Percentiles rank a stretch among this genome's conserved stretches.
Evolutionary conservation across 2,888 invertebrate species (phyloP).

Genomic region (Scaptomyza flava): DNA sequence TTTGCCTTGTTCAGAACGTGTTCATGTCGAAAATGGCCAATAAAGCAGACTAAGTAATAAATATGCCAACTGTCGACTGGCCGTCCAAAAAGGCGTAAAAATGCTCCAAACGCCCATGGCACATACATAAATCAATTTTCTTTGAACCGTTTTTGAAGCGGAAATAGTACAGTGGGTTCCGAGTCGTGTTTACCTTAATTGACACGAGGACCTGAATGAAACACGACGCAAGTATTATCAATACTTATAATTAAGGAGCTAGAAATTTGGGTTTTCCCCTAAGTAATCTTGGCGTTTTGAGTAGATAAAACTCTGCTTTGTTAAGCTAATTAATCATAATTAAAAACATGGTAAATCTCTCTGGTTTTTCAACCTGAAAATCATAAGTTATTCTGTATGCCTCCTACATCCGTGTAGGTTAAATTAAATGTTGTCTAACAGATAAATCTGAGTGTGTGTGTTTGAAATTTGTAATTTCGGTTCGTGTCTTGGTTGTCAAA

Average conservation of each 20-base stretch:
- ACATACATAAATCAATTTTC: constrained; percentile 61
- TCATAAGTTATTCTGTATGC: neutral
- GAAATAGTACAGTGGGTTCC: neutral
- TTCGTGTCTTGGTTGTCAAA: constrained; percentile 1
- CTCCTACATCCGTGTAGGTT: too few relatives aligned
- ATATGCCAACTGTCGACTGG: constrained; percentile 63
- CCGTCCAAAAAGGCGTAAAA: constrained; percentile 65
- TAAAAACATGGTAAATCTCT: too few relatives aligned
- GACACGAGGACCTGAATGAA: constrained; percentile 1
- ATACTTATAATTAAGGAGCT: neutral
- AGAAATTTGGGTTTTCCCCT: neutral
- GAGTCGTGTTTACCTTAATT: constrained; percentile 12
- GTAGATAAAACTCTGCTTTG: too few relatives aligned
- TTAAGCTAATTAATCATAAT: neutral
- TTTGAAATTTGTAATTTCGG: neutral
- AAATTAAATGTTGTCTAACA: too few relatives aligned
- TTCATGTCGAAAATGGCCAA: constrained; percentile 56
- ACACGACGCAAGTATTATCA: neutral
- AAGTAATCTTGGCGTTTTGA: neutral
- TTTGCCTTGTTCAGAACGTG: constrained; percentile 41
- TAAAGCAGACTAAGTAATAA: constrained; percentile 64
- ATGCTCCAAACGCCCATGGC: constrained; percentile 30
- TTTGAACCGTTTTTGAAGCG: constrained; percentile 5
- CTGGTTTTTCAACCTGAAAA: neutral
- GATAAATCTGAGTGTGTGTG: neutral